Conservation (phyloP, 92 coral and sea anemone genomes). For the Blastomussa wellsi region DNA sequence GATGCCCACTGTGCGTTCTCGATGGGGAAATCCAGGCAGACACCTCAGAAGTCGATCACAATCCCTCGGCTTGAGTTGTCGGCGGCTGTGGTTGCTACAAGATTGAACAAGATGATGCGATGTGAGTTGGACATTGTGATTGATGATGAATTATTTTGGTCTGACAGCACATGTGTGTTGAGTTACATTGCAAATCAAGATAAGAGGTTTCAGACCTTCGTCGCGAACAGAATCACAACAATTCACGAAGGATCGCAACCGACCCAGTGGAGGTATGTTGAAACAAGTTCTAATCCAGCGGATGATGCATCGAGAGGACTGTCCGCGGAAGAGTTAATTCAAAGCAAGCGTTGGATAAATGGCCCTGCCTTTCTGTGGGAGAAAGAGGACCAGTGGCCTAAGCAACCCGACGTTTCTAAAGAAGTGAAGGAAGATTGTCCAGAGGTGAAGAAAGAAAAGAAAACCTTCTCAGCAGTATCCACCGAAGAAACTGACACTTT, state of each 20-base stretch:
- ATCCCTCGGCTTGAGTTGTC: slow-evolving; percentile 18
- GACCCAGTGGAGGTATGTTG: slow-evolving; percentile 19
- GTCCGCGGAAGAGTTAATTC: not conserved
- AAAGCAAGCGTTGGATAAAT: not conserved
- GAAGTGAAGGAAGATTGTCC: slow-evolving; percentile 34
- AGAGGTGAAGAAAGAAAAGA: slow-evolving; percentile 48
- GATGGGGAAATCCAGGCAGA: slow-evolving; percentile 6
- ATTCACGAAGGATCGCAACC: slow-evolving; percentile 7
- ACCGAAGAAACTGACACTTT: not conserved
- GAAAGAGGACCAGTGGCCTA: no score
- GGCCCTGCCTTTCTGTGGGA: slow-evolving; percentile 17
- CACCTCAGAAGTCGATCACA: slow-evolving; percentile 5
- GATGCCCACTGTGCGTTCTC: slow-evolving; percentile 10
- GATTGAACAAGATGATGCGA: slow-evolving; percentile 6
- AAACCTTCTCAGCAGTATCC: not conserved
- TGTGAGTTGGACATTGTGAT: slow-evolving; percentile 8
- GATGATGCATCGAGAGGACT: slow-evolving; percentile 27
- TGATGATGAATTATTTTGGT: not conserved
- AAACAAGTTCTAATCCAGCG: slow-evolving; percentile 14
- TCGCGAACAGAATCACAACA: slow-evolving; percentile 9
- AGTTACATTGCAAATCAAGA: not conserved
- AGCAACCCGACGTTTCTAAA: no score
- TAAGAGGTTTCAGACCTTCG: slow-evolving; percentile 16
- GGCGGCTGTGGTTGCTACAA: slow-evolving; percentile 3
- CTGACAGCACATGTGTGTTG: slow-evolving; percentile 13